These are phyloP conservation scores for Brachyptera risi DNA, from an alignment of 2,888 invertebrate species.

Conservation along the genomic window DNA sequence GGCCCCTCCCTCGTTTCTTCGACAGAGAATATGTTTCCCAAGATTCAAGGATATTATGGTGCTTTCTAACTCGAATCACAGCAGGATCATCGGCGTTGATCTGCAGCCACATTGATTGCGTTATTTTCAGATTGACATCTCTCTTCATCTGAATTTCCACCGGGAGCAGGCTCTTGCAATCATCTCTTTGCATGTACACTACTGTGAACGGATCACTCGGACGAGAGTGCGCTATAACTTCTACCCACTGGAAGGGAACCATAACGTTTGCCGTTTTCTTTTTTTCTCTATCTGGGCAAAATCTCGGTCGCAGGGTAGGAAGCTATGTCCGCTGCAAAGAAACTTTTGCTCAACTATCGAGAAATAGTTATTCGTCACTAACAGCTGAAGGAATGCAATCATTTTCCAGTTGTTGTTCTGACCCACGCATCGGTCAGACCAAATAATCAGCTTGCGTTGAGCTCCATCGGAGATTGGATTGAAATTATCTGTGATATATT, in stretches of 20 bases:
- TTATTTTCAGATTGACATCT: neutral
- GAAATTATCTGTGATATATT: neutral
- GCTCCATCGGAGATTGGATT: neutral
- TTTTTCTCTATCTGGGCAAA: neutral
- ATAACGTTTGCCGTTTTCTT: neutral
- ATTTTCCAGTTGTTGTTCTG: conserved; percentile 19
- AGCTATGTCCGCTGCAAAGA: neutral
- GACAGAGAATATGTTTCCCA: neutral
- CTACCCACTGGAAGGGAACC: neutral
- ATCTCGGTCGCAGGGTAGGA: neutral
- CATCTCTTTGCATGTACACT: neutral
- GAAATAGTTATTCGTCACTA: neutral
- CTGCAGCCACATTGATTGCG: neutral
- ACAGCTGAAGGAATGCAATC: neutral
- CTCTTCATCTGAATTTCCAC: neutral
- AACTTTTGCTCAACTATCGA: neutral
- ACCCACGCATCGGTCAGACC: conserved; percentile 13
- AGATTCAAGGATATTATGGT: neutral
- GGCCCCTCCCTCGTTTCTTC: neutral
- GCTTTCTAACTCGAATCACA: neutral
- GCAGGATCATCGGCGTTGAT: neutral
- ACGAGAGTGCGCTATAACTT: neutral
- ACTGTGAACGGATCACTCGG: neutral
- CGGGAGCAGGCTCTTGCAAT: neutral
- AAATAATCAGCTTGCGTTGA: neutral